These are phyloP conservation scores for Protodeltote pygarga DNA, from an alignment of 2,888 invertebrate genomes.

Conservation along the genomic window DNA sequence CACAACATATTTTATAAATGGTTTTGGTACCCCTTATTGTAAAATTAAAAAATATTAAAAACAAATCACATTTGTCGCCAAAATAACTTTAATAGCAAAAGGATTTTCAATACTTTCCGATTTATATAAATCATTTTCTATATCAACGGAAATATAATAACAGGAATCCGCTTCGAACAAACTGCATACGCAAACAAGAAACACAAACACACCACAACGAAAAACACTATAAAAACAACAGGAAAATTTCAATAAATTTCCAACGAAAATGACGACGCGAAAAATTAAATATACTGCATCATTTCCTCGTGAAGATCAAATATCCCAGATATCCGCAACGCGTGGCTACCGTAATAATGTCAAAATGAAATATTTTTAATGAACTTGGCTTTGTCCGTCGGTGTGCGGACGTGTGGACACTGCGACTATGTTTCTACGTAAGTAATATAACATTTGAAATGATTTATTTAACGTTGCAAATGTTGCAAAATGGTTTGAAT, in stretches of 20 bases:
- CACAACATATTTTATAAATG: no score
- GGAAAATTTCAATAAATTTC: slow-evolving; percentile 11
- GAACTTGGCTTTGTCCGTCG: slow-evolving; percentile 44
- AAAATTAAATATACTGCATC: slow-evolving; percentile 42
- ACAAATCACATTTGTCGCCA: no score
- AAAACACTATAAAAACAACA: slow-evolving; percentile 6
- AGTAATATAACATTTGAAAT: slow-evolving; percentile 44
- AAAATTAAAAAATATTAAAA: no score
- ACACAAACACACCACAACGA: neutral
- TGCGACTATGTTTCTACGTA: slow-evolving; percentile 31
- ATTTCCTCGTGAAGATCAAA: slow-evolving; percentile 40
- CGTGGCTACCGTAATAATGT: slow-evolving; percentile 47
- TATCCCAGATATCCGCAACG: slow-evolving; percentile 38
- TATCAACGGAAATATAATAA: neutral
- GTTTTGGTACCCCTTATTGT: no score
- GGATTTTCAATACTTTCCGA: no score
- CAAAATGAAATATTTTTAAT: slow-evolving; percentile 55
- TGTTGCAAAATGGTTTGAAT: no score
- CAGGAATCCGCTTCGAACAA: neutral
- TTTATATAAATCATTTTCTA: neutral
- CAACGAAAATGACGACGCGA: slow-evolving; percentile 17
- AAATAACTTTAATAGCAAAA: no score
- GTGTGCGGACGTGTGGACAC: slow-evolving; percentile 39
- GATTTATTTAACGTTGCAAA: no score
- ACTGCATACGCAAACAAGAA: neutral